Percentiles rank a stretch among this genome's conserved stretches.
Evolutionary conservation across 1,140 invertebrate genomes (phyloP).

Genomic region (Pantala flavescens): DNA sequence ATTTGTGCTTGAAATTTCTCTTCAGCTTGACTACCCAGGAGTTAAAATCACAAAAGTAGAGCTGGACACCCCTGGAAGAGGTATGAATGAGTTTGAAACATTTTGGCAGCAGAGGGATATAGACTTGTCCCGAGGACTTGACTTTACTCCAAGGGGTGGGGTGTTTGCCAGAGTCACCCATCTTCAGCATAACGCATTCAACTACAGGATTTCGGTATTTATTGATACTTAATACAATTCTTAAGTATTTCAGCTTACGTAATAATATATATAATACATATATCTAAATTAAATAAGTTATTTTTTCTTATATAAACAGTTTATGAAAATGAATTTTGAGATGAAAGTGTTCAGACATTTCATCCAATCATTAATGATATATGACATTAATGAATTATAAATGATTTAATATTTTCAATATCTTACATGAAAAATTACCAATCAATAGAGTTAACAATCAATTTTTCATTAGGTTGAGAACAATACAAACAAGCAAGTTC

Average conservation of each 20-base stretch:
- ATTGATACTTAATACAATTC: background rate
- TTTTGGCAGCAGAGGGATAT: constrained; percentile 65
- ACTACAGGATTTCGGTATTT: constrained; percentile 32
- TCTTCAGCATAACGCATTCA: constrained; percentile 59
- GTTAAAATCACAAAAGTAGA: constrained; percentile 25
- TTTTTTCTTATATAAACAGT: too few species aligned
- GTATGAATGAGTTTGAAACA: constrained; percentile 34
- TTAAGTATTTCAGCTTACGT: too few species aligned
- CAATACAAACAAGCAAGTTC: background rate
- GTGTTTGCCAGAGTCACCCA: constrained; percentile 62
- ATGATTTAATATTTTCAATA: too few species aligned
- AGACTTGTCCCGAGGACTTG: constrained; percentile 60
- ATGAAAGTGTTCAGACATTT: too few species aligned
- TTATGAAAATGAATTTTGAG: too few species aligned
- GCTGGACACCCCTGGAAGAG: constrained; percentile 16
- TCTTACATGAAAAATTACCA: too few species aligned
- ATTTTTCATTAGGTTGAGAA: background rate
- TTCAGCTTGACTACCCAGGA: constrained; percentile 27
- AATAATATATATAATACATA: too few species aligned
- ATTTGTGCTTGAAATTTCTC: too few species aligned
- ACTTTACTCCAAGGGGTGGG: constrained; percentile 58
- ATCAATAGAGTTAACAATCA: too few species aligned
- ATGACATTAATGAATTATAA: too few species aligned
- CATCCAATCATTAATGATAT: too few species aligned
- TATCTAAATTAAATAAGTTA: too few species aligned